phyloP scores from a whole-genome alignment of 2,888 invertebrate species.

The Spatulosminthurus flaviceps region DNA sequence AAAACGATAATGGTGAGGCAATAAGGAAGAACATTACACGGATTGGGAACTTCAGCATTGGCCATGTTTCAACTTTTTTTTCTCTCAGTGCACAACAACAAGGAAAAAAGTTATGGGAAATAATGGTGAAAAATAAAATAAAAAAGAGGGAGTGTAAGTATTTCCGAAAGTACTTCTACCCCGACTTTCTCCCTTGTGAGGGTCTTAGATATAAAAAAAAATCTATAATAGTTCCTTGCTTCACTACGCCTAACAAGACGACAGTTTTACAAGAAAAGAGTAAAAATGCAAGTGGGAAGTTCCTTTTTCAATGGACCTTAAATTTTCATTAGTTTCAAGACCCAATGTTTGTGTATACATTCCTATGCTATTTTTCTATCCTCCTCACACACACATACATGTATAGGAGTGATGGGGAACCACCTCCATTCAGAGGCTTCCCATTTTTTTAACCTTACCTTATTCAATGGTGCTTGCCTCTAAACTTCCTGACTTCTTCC shows the following conservation, averaged over 20 bases:
- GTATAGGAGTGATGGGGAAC: no score
- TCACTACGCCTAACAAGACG: background rate
- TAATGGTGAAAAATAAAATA: background rate
- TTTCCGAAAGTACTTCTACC: background rate
- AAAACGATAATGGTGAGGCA: no score
- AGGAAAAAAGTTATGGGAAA: background rate
- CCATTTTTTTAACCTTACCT: background rate
- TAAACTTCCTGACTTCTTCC: slow-evolving; percentile 3
- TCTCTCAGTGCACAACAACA: background rate
- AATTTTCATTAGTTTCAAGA: slow-evolving; percentile 33
- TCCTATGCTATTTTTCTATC: no score
- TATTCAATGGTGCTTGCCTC: background rate
- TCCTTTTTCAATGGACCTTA: background rate
- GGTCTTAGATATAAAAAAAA: no score
- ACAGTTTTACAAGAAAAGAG: background rate
- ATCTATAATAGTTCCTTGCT: background rate
- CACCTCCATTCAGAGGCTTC: no score
- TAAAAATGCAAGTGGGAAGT: background rate
- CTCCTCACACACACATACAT: no score
- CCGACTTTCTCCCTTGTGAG: background rate
- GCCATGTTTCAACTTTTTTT: background rate
- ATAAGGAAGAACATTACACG: no score
- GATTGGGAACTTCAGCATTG: no score
- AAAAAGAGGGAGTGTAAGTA: background rate
- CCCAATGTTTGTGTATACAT: background rate